A percentile compares a stretch with the other conserved stretches of the same genome.
Evolutionary conservation across 23 tunicate species (phyloP).

Genomic region (Styela plicata): DNA sequence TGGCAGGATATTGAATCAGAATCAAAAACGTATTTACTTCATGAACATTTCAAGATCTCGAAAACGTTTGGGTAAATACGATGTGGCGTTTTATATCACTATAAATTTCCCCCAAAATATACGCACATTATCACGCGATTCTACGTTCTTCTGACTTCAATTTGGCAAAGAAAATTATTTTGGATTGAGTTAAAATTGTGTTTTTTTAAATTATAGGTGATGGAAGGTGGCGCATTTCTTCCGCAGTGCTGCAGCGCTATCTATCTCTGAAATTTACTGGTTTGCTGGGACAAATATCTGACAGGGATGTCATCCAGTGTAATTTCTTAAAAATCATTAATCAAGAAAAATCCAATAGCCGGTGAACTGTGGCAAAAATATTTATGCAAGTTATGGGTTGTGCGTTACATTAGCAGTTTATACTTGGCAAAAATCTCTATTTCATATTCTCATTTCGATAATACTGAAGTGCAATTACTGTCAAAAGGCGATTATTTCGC

Average conservation of each 20-base stretch:
- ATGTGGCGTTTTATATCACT: not conserved
- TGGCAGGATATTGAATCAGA: not conserved
- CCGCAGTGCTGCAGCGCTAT: too few relatives aligned
- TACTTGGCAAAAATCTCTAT: too few relatives aligned
- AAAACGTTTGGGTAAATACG: not conserved
- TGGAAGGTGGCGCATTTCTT: too few relatives aligned
- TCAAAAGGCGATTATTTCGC: not conserved
- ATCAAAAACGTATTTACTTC: not conserved
- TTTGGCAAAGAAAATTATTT: too few relatives aligned
- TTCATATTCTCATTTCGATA: not conserved
- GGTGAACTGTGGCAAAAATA: too few relatives aligned
- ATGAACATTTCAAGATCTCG: not conserved
- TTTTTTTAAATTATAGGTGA: not conserved
- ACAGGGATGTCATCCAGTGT: too few relatives aligned
- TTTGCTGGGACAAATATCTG: too few relatives aligned
- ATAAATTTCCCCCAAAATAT: not conserved
- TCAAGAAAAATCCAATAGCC: too few relatives aligned
- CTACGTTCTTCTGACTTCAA: not conserved
- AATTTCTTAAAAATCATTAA: too few relatives aligned
- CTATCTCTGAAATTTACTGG: too few relatives aligned
- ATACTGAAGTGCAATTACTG: not conserved
- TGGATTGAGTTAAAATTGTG: too few relatives aligned
- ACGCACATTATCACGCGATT: not conserved
- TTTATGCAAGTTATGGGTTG: too few relatives aligned
- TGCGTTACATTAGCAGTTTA: not conserved